Conservation (phyloP, 2,113 vertebrate genomes). For the Dolichallabes microphthalmus region DNA sequence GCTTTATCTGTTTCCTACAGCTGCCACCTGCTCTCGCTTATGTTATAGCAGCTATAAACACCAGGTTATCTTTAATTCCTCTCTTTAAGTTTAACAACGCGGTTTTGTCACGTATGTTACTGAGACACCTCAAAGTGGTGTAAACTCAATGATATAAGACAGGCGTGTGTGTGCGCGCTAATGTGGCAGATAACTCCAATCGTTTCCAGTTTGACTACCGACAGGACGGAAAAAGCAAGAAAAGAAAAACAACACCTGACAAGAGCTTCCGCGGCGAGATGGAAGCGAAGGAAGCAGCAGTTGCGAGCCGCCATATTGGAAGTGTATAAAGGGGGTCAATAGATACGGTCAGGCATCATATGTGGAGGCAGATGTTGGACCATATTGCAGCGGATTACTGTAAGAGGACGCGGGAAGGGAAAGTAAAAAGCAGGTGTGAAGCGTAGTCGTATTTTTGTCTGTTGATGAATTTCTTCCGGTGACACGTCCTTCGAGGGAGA, state of each 20-base stretch:
- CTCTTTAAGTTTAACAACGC: neutral
- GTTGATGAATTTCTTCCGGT: neutral
- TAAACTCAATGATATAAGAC: neutral
- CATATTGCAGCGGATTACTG: slow-evolving; percentile 86
- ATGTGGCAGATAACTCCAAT: slow-evolving; percentile 2
- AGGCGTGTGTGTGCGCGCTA: neutral
- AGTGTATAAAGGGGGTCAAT: slow-evolving; percentile 84
- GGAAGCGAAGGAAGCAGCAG: neutral
- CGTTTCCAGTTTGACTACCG: neutral
- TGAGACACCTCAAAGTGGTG: neutral
- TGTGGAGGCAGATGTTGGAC: slow-evolving; percentile 90
- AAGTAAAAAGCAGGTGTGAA: slow-evolving; percentile 36
- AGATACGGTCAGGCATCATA: slow-evolving; percentile 81
- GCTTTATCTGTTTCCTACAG: neutral
- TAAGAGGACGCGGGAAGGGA: slow-evolving; percentile 54
- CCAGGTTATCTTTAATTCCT: neutral
- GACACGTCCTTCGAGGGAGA: slow-evolving; percentile 23
- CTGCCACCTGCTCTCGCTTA: neutral
- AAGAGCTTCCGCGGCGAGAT: neutral
- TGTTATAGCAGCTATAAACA: neutral
- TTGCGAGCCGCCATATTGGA: slow-evolving; percentile 62
- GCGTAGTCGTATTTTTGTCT: neutral
- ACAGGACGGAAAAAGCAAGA: neutral
- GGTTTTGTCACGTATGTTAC: neutral
- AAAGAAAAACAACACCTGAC: neutral